A percentile compares a stretch with the other conserved stretches of the same genome.
Conservation (phyloP, 2,113 vertebrate genomes). For the Pycnonotus jocosus region DNA sequence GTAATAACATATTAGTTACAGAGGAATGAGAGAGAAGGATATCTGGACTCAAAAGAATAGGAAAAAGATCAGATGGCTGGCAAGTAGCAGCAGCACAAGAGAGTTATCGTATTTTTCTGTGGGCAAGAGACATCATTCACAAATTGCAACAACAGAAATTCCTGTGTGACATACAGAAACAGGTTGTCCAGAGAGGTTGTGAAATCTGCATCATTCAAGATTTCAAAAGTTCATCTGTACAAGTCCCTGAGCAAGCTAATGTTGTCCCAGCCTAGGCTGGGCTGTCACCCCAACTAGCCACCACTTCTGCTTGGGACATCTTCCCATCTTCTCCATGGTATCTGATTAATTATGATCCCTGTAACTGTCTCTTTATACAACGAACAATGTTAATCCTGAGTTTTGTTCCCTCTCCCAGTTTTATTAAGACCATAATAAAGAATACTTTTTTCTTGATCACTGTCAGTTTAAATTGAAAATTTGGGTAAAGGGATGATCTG, state of each 20-base stretch:
- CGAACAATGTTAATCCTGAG: background rate
- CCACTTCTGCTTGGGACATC: background rate
- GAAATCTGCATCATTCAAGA: background rate
- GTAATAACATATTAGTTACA: background rate
- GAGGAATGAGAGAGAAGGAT: background rate
- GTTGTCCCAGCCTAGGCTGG: background rate
- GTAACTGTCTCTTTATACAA: background rate
- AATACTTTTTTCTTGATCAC: background rate
- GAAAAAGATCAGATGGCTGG: background rate
- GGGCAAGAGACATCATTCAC: background rate
- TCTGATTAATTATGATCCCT: background rate
- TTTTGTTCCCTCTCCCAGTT: background rate
- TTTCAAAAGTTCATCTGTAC: background rate
- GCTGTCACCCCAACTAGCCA: background rate
- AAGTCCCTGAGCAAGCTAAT: background rate
- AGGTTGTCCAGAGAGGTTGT: background rate
- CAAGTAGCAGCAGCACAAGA: background rate
- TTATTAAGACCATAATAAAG: background rate
- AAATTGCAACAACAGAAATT: background rate
- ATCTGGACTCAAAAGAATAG: background rate
- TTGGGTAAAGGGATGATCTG: background rate
- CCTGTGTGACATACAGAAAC: fast-evolving
- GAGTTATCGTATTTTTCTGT: background rate
- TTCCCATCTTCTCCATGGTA: background rate
- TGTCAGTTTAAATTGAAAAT: background rate